Base-by-base conservation (phyloP, 2,113 vertebrate species). In the Glaucidium brasilianum region DNA sequence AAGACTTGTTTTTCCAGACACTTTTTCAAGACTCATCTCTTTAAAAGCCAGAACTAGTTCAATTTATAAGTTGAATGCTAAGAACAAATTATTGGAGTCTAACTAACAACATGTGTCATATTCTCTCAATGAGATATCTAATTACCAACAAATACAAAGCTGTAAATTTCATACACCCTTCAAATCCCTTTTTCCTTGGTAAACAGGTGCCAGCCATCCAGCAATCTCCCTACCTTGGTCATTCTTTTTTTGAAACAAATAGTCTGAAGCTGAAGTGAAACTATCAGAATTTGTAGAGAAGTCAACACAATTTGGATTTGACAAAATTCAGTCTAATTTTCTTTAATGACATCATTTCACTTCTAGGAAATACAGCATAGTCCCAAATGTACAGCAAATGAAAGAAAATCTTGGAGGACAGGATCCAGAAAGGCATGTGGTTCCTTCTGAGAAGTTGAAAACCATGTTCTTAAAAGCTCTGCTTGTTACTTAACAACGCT, bases 1-100 rank as follows among this genome's bases (percentile, higher is more conserved):
- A 92, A 86, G 96, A 97, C 97, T 96, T 49, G 98, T 98, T 98
- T 96, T 97, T 98, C 97, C 94, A 95, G 98, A 96, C 91, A 82
- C 86, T 77, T 97, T 97, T 93, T 90, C 66, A 94, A 95, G 92
- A 95, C 94, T 97, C 91, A 94, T 92, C 90, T 97, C 91, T 97
- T 95, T 95, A 97, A 97, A 97, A 96, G 88, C 83, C 90, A 92
- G 83, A 89, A 95, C 96, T 94, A 91, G 91, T 97, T 97, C 96
- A 97, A 93, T 88, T 90, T 96, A 68, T 83, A 96, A 92, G 73
- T 21, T 11, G 25, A 96, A 95, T 88, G 80, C 43, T 91, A 87
- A 55, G 53, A 85, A 67, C 73, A 94, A 84, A 78, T 95, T 74
- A 74, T 83, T 12, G 1, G 79, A 90, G 45, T 26, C 45, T 79